Percentiles rank a stretch among this genome's conserved stretches.
phyloP scores from a whole-genome alignment of 2,888 invertebrate genomes.

The Ramazzottius varieornatus region DNA sequence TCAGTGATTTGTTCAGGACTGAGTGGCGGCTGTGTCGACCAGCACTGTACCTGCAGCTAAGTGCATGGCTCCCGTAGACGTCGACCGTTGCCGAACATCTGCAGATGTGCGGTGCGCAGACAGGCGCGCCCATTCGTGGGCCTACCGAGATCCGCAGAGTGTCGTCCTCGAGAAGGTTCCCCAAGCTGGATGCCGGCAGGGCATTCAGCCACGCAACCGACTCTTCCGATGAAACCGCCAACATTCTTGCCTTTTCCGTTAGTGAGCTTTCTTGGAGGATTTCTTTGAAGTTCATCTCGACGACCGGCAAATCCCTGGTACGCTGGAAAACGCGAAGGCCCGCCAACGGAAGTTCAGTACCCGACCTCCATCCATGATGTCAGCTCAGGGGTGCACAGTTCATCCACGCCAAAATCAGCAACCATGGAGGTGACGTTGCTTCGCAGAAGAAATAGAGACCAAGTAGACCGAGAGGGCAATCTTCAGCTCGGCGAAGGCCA shows the following conservation, averaged over 20 bases:
- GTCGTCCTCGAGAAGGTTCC: not conserved
- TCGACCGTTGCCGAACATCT: not conserved
- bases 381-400: no score
- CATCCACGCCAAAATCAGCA: no score
- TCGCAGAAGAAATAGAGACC: no score
- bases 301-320: not conserved
- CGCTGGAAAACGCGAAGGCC: no score
- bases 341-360: no score
- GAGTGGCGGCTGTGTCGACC: not conserved
- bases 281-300: not conserved
- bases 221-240: not conserved
- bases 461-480: no score
- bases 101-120: not conserved
- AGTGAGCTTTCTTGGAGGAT: not conserved
- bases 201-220: not conserved
- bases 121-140: not conserved
- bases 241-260: not conserved
- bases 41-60: not conserved
- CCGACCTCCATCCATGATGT: no score
- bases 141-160: not conserved
- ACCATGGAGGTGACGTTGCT: no score
- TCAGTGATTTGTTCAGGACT: not conserved
- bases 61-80: not conserved
- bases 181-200: not conserved
- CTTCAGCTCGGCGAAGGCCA: no score